Conservation (phyloP, 2,797 vertebrate genomes). For the Pseudochirops corinnae region DNA sequence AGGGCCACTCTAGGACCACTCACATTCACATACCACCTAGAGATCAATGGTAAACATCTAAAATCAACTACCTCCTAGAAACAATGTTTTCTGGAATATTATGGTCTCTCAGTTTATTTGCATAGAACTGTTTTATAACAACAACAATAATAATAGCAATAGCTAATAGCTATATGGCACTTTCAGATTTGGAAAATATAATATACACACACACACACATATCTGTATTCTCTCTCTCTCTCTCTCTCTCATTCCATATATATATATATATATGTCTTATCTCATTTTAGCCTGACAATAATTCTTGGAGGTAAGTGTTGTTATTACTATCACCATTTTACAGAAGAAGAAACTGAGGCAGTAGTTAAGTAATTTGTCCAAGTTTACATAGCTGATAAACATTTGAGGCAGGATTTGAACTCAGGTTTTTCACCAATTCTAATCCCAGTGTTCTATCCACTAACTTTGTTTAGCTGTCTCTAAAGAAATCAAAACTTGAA, state of each 20-base stretch:
- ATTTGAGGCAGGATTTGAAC: background rate
- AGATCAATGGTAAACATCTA: background rate
- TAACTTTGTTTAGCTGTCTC: background rate
- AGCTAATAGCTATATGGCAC: background rate
- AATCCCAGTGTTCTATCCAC: background rate
- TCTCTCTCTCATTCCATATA: no score
- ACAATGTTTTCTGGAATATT: background rate
- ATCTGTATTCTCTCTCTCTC: no score
- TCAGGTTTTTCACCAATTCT: background rate
- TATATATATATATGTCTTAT: background rate
- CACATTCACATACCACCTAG: background rate
- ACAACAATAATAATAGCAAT: background rate
- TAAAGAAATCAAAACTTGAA: background rate
- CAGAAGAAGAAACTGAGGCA: background rate
- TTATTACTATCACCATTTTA: background rate
- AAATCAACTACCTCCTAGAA: background rate
- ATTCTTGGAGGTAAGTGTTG: background rate
- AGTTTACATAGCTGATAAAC: background rate
- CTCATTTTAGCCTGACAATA: background rate
- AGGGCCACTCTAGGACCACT: background rate
- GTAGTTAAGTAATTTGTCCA: background rate
- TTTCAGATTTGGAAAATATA: background rate
- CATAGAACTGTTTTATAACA: background rate
- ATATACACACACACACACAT: no score
- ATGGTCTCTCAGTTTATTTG: background rate